These are phyloP conservation scores for Coilia nasus DNA, from an alignment of 2,797 vertebrate genomes.

Conservation along the genomic window DNA sequence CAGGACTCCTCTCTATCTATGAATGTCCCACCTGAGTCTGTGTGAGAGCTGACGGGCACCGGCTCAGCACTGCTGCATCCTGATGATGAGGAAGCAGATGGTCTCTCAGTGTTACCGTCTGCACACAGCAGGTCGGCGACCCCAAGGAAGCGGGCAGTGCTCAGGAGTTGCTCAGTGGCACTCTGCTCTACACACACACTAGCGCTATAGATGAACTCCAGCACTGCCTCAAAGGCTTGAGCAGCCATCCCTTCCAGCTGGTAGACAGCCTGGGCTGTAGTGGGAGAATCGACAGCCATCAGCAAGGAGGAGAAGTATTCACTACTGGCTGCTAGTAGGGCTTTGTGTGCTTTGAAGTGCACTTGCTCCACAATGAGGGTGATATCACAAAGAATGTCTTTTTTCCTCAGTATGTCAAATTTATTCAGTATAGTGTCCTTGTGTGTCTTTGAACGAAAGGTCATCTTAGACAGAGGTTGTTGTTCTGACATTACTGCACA, in stretches of 20 bases:
- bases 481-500: constrained; percentile 73
- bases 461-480: constrained; percentile 56
- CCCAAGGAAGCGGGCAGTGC: constrained; percentile 83
- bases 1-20: background rate
- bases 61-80: background rate
- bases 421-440: constrained; percentile 84
- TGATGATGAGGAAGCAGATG: background rate
- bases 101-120: background rate
- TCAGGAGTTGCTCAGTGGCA: constrained; percentile 81
- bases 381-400: constrained; percentile 89
- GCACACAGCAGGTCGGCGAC: constrained; percentile 80
- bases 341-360: constrained; percentile 92
- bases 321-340: constrained; percentile 92
- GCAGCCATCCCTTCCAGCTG: constrained; percentile 85
- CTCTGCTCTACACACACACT: constrained; percentile 81
- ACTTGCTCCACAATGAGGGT: constrained; percentile 90
- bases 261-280: constrained; percentile 73
- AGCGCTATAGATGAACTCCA: constrained; percentile 95
- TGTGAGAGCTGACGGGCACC: background rate
- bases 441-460: constrained; percentile 83
- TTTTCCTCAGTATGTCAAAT: constrained; percentile 84
- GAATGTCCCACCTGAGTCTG: background rate
- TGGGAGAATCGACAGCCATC: constrained; percentile 71
- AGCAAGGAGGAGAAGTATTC: constrained; percentile 94
- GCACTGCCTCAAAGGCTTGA: constrained; percentile 78